Percentiles rank a stretch among this genome's conserved stretches.
Conservation (phyloP, 2,113 vertebrate species). For the Sigmodon hispidus region DNA sequence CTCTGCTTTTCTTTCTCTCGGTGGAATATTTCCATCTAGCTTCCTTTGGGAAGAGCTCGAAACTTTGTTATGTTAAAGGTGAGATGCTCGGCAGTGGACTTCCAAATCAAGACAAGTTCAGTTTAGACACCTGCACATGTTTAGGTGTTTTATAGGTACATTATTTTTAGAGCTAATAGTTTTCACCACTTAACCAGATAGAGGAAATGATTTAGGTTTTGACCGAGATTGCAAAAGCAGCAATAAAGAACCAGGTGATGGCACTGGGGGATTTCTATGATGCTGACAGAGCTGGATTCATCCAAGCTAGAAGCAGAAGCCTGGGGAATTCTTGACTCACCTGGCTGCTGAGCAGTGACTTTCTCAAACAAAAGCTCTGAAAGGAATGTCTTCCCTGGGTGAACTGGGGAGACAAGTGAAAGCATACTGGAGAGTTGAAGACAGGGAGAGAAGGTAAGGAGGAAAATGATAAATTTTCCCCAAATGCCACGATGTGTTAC, state of each 20-base stretch:
- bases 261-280: constrained; percentile 44
- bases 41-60: neutral
- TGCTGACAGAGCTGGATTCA: constrained; percentile 22
- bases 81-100: neutral
- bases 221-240: constrained; percentile 53
- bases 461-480: neutral
- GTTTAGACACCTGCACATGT: neutral
- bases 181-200: constrained; percentile 48
- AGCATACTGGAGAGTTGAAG: neutral
- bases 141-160: neutral
- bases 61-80: neutral
- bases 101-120: neutral
- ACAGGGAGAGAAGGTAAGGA: neutral
- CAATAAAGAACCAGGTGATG: neutral
- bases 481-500: neutral
- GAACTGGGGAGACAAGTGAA: constrained; percentile 9
- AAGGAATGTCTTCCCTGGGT: neutral
- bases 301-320: constrained; percentile 33
- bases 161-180: neutral
- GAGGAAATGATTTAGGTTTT: constrained; percentile 51
- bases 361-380: neutral
- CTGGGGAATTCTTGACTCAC: constrained; percentile 44
- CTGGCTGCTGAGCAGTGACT: neutral
- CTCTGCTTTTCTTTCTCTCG: neutral
- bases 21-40: neutral